A percentile compares a stretch with the other conserved stretches of the same genome.
These are phyloP conservation scores for Delphinapterus leucas DNA, from an alignment of 2,113 vertebrate species.

Conservation along the genomic window DNA sequence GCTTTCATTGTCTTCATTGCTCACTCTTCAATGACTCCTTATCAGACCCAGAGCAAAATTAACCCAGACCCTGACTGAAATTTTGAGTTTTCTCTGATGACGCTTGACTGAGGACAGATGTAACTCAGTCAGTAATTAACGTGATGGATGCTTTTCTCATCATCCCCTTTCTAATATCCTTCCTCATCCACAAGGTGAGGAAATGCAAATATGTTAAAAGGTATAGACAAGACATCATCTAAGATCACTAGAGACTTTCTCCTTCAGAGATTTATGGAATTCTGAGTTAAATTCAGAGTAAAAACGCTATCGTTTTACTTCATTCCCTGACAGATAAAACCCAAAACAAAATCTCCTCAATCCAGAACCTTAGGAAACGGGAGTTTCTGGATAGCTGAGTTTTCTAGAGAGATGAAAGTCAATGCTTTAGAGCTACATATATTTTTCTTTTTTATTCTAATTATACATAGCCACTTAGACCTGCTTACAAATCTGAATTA, in stretches of 20 bases:
- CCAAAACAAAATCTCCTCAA: not conserved
- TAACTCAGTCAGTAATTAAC: not conserved
- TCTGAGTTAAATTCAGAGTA: not conserved
- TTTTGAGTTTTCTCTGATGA: not conserved
- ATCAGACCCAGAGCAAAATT: not conserved
- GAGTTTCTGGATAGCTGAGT: not conserved
- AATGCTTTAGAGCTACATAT: not conserved
- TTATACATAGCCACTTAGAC: not conserved
- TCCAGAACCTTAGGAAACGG: not conserved
- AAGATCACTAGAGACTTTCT: not conserved
- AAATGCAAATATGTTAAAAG: conserved; percentile 6
- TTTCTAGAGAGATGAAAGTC: not conserved
- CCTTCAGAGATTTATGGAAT: not conserved
- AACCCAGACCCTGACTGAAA: not conserved
- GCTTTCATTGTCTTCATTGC: not conserved
- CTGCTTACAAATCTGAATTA: not conserved
- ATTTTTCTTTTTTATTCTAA: not conserved
- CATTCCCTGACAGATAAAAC: not conserved
- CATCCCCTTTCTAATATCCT: not conserved
- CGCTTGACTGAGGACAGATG: not conserved
- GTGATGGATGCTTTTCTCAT: not conserved
- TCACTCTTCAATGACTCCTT: not conserved
- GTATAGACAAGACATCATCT: not conserved
- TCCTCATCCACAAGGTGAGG: not conserved
- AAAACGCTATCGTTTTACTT: conserved; percentile 17